Conservation (phyloP, 2,797 vertebrate species). For the Enteromius afrohamiltoni region DNA sequence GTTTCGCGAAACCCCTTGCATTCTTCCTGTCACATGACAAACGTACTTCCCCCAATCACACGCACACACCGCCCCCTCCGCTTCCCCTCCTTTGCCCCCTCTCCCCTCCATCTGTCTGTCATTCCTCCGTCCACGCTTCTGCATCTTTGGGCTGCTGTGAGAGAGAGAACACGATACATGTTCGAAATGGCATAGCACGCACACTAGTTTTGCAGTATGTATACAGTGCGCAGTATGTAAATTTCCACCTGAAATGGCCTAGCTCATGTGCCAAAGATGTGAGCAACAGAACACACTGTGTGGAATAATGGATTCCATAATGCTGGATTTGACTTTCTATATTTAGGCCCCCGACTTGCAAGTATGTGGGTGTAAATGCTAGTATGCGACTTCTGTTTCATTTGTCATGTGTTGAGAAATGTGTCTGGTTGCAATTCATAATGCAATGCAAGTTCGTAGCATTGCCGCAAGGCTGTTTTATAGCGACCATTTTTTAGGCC, state of each 20-base stretch:
- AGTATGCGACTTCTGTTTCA: background rate
- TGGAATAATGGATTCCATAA: background rate
- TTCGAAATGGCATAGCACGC: slow-evolving; percentile 42
- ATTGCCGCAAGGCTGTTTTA: background rate
- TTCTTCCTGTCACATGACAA: slow-evolving; percentile 66
- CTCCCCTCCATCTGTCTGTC: slow-evolving; percentile 28
- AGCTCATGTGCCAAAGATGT: background rate
- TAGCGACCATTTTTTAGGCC: background rate
- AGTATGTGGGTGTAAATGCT: background rate
- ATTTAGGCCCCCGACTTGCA: background rate
- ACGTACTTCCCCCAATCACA: slow-evolving; percentile 62
- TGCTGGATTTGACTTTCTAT: background rate
- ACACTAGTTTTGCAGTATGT: slow-evolving; percentile 12
- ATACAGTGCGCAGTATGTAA: background rate
- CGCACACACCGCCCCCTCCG: slow-evolving; percentile 29
- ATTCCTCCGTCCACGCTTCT: slow-evolving; percentile 58
- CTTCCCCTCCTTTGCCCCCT: slow-evolving; percentile 53
- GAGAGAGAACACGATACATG: slow-evolving; percentile 51
- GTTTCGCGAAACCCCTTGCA: slow-evolving; percentile 68
- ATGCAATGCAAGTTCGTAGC: background rate
- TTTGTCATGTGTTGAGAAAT: background rate
- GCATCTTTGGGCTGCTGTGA: slow-evolving; percentile 69
- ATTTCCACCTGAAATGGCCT: background rate
- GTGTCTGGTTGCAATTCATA: background rate
- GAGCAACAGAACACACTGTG: background rate